A percentile compares a stretch with the other conserved stretches of the same genome.
Conservation (phyloP, 2,113 vertebrate genomes). For the Archocentrus centrarchus region DNA sequence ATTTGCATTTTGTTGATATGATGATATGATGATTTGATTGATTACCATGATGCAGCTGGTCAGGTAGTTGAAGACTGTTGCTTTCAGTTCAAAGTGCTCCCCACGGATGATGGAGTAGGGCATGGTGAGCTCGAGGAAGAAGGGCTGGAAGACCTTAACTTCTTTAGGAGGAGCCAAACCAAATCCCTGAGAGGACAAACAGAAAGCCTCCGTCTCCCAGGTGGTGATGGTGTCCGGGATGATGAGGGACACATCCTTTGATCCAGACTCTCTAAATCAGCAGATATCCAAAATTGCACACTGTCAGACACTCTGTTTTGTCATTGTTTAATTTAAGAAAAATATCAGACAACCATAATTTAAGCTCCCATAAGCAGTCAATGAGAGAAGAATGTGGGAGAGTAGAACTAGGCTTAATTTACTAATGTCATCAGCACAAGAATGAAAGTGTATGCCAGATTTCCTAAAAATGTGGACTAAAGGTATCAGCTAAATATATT, state of each 20-base stretch:
- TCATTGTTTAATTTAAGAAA: too few relatives aligned
- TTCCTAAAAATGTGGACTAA: too few relatives aligned
- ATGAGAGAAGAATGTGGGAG: too few relatives aligned
- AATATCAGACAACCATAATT: too few relatives aligned
- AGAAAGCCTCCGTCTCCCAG: constrained; percentile 77
- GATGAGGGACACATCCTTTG: constrained; percentile 49
- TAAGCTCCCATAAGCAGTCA: too few relatives aligned
- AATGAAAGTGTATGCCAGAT: too few relatives aligned
- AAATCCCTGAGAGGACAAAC: constrained; percentile 84
- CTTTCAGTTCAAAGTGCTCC: constrained; percentile 88
- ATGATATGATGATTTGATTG: too few relatives aligned
- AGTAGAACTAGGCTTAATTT: too few relatives aligned
- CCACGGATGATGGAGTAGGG: constrained; percentile 89
- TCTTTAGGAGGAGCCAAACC: constrained; percentile 83
- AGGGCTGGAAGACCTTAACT: constrained; percentile 87
- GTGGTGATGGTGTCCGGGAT: constrained; percentile 17
- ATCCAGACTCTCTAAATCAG: not conserved
- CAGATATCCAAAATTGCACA: not conserved
- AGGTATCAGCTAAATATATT: too few relatives aligned
- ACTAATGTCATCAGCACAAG: too few relatives aligned
- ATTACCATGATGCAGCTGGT: constrained; percentile 86
- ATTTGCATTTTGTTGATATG: too few relatives aligned
- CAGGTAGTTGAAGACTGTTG: constrained; percentile 88
- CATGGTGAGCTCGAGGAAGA: constrained; percentile 88
- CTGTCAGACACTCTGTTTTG: not conserved